phyloP scores from a whole-genome alignment of 1,140 invertebrate species.

The Pogonus chalceus region DNA sequence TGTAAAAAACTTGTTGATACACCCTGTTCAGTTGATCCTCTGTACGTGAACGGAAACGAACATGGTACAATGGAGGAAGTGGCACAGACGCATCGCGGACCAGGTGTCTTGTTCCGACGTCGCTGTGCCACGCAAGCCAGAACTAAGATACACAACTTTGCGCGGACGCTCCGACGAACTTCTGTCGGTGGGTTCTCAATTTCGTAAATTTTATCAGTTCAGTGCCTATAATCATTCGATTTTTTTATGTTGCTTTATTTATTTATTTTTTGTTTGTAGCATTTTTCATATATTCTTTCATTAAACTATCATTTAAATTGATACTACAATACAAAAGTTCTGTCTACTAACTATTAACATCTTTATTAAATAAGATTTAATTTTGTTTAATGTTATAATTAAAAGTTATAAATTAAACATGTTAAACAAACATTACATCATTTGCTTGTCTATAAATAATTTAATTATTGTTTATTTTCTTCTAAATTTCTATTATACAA shows the following conservation, averaged over 20 bases:
- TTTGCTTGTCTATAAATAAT: too few relatives aligned
- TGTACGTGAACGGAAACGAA: not conserved
- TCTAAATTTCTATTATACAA: too few relatives aligned
- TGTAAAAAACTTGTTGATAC: constrained; percentile 14
- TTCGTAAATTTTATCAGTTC: not conserved
- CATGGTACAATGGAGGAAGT: not conserved
- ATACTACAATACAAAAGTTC: too few relatives aligned
- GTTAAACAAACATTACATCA: too few relatives aligned
- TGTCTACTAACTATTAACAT: too few relatives aligned
- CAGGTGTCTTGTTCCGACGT: constrained; percentile 21
- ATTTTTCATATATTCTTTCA: too few relatives aligned
- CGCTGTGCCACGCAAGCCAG: constrained; percentile 42
- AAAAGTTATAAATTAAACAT: too few relatives aligned
- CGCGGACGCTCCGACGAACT: constrained; percentile 37
- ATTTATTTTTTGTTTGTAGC: too few relatives aligned
- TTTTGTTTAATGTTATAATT: too few relatives aligned
- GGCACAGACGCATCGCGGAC: constrained; percentile 18
- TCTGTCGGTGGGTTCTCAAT: constrained; percentile 21
- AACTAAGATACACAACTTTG: constrained; percentile 44
- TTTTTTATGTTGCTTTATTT: constrained; percentile 14
- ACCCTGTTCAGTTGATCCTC: not conserved
- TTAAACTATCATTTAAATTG: too few relatives aligned
- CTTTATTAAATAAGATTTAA: too few relatives aligned
- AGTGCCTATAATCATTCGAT: not conserved
- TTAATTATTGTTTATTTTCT: too few relatives aligned